Evolutionary conservation across 2,113 vertebrate genomes (phyloP).

Genomic region (Gadus macrocephalus): DNA sequence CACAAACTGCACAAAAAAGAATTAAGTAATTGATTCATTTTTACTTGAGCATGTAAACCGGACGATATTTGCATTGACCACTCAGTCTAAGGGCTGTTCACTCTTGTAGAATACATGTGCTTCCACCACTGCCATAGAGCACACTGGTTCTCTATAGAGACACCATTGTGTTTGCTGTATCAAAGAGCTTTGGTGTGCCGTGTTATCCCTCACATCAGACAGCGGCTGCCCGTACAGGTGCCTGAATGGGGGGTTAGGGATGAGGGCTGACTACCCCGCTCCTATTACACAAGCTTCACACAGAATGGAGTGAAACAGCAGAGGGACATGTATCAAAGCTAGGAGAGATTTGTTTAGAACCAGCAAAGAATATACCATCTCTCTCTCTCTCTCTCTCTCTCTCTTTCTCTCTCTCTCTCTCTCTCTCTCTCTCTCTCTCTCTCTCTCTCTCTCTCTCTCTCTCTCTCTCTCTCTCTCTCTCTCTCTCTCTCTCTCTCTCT

Average conservation of each 20-base stretch:
- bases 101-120: too few species aligned
- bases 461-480: too few species aligned
- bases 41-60: too few species aligned
- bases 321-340: conserved; percentile 14
- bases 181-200: conserved; percentile 70
- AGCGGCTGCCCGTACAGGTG: conserved; percentile 58
- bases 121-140: neutral
- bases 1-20: neutral
- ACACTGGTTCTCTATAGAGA: conserved; percentile 56
- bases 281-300: conserved; percentile 55
- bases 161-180: conserved; percentile 66
- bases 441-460: neutral
- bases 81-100: too few species aligned
- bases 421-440: neutral
- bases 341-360: neutral
- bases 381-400: neutral
- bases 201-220: conserved; percentile 68
- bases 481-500: too few species aligned
- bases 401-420: neutral
- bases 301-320: conserved; percentile 12
- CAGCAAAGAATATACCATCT: neutral
- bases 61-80: too few species aligned
- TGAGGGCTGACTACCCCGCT: conserved; percentile 34
- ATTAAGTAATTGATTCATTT: neutral
- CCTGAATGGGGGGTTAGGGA: conserved; percentile 28